phyloP scores from a whole-genome alignment of 92 coral and sea anemone species.

The Porites rus region DNA sequence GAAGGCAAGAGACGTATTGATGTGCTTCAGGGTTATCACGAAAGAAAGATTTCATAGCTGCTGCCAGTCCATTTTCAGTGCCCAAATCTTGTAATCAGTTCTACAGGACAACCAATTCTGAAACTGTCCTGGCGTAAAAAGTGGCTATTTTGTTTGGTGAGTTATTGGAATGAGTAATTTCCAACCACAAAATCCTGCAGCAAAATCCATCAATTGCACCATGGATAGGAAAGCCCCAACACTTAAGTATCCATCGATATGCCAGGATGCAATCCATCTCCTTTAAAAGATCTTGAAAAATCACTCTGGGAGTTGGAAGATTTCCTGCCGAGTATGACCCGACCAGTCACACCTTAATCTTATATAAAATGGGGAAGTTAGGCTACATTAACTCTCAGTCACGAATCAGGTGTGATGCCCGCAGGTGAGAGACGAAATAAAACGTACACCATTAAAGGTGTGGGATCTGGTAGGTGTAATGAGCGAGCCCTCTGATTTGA shows the following conservation, averaged over 20 bases:
- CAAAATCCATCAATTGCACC: constrained; percentile 39
- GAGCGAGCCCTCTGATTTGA: no score
- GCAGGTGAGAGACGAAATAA: no score
- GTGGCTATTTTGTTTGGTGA: constrained; percentile 53
- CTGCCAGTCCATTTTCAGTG: constrained; percentile 62
- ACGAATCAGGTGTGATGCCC: no score
- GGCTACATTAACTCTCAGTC: no score
- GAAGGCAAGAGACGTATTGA: constrained; percentile 33
- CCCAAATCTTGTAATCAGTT: constrained; percentile 41
- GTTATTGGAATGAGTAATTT: constrained; percentile 48
- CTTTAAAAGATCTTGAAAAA: constrained; percentile 25
- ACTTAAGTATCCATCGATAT: constrained; percentile 8
- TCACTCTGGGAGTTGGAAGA: background rate
- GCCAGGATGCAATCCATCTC: constrained; percentile 31
- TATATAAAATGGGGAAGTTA: no score
- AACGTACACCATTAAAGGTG: no score
- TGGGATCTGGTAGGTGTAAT: no score
- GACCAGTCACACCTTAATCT: no score
- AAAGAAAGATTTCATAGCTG: constrained; percentile 59
- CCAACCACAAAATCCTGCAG: constrained; percentile 42
- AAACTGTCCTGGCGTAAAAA: constrained; percentile 15
- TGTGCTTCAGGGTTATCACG: constrained; percentile 62
- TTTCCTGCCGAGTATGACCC: background rate
- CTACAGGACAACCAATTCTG: constrained; percentile 49
- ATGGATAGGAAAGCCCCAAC: constrained; percentile 9